Base-by-base conservation (phyloP, 2,888 invertebrate species). In the Biston stratarius region DNA sequence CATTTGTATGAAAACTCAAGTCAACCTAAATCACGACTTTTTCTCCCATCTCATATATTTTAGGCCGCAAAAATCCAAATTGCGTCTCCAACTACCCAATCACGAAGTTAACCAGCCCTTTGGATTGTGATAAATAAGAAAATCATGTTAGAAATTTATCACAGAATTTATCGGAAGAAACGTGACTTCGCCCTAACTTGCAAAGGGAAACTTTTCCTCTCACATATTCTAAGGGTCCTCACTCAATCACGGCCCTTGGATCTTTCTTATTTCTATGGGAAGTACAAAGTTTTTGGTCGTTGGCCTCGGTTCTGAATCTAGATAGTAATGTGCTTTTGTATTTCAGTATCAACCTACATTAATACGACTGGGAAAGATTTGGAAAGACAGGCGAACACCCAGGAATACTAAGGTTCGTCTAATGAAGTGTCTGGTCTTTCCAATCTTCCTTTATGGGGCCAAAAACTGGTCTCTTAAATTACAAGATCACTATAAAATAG, bases 141-240 rank as follows among this genome's bases (percentile, higher is more conserved):
- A 68, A 68, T 68, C 67, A 68, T 64, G 63, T 68, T 64, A 63
- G 57, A 48, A 67, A 67, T 64, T 70, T 72, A 72, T 70, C 70
- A 64, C 49, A 64, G 66, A 62, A 67, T 64, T 64, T 59, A 69
- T 71, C 71, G 48, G 51, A 51, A 49, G 57, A 47, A 64, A 72
- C 73, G 73, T 74, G 73, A 72, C 73, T 74, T 61, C 59, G 62
- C 59, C 68, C 48, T 65, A 67, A 67, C 60, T 71, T 74, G 55
- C 48, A 60, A 48, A 52, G 53, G 57, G 51, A 55, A 59, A 64
- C 57, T 70, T 72, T 69, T 42, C 52, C 62, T 62, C 67, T 67
- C 60, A 65, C 62, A 68, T 61, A 66, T 64, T 68, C 53, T 63
- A 61, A 64, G 67, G 62, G 62, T 57, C 40, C 67, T 68, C 64